Evolutionary conservation across 2,888 invertebrate species (phyloP).

Genomic region (Dorcus parallelipipedus): DNA sequence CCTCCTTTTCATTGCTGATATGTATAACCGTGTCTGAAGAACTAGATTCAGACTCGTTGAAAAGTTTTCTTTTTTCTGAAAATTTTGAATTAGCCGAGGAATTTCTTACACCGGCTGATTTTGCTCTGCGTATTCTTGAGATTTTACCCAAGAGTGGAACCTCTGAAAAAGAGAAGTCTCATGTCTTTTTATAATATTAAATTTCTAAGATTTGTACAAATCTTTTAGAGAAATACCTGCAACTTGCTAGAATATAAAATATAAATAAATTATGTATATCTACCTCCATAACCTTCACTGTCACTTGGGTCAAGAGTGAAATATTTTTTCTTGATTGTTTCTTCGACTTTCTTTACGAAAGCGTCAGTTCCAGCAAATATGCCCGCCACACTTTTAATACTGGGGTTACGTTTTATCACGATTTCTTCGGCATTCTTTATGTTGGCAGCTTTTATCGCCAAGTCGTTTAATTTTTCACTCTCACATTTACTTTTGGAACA

Average conservation of each 20-base stretch:
- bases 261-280: background rate
- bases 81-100: constrained; percentile 39
- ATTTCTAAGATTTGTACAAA: background rate
- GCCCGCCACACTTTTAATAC: constrained; percentile 44
- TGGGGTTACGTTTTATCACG: constrained; percentile 30
- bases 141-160: constrained; percentile 65
- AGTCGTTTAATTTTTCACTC: constrained; percentile 51
- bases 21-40: constrained; percentile 36
- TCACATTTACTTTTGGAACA: constrained; percentile 52
- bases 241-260: background rate
- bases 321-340: constrained; percentile 43
- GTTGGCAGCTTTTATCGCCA: constrained; percentile 63
- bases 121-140: constrained; percentile 64
- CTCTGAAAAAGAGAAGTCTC: constrained; percentile 41
- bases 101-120: constrained; percentile 55
- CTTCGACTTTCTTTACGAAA: constrained; percentile 44
- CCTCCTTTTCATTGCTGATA: constrained; percentile 15
- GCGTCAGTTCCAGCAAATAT: constrained; percentile 46
- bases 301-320: constrained; percentile 59
- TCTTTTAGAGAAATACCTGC: background rate
- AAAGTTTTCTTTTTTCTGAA: constrained; percentile 39
- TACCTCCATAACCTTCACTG: constrained; percentile 61
- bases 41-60: constrained; percentile 43
- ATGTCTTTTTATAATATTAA: background rate
- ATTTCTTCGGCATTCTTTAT: constrained; percentile 52